Base-by-base conservation (phyloP, 2,797 vertebrate species). In the Phylloscopus collybita region DNA sequence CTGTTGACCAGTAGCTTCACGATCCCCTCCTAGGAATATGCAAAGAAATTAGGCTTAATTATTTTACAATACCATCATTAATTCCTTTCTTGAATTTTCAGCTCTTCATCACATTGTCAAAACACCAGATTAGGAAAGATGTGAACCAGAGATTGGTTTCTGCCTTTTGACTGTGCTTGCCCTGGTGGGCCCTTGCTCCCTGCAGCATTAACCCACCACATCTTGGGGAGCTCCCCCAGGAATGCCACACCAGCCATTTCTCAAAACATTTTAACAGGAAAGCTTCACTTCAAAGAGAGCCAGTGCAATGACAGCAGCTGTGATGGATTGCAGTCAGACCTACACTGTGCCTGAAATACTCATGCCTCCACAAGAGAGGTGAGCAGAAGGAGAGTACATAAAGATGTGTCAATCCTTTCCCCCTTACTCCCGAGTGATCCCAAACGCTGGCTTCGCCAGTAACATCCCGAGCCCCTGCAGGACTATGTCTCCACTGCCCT, bases 171-270 rank as follows among this genome's bases (percentile, higher is more conserved):
- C 49, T 13, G 11, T 36, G 6, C 22, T 70, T 83, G 51, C 16
- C 23, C 71, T 2, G 0, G 17, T 11, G 26, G 47, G 36, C 59
- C 40, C 25, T 36, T 34, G 34, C 26, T 62, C 34, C 36, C 50
- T 45, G 34, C 27, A 73, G 67, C 61, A 56, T 16, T 34, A 49
- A 70, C 25, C 36, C 75, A 51, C 10, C 0, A 2, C 32, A 10
- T 5, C 0, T 0, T 5, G 2, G 22, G 64, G 40, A 73, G 8
- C 29, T 76, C 18, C 22, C 36, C 14, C 1, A 1, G 40, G 13
- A 85, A 59, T 1, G 8, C 17, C 47, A 42, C 4, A 0, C 5
- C 49, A 73, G n/a, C 5, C 11, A 11, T 20, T 44, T n/a, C 80
- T 47, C 60, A 26, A 56, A 72, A 49, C 3, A 30, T 40, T 51